Conservation (phyloP, 2,888 invertebrate genomes). For the Anticlea derivata region DNA sequence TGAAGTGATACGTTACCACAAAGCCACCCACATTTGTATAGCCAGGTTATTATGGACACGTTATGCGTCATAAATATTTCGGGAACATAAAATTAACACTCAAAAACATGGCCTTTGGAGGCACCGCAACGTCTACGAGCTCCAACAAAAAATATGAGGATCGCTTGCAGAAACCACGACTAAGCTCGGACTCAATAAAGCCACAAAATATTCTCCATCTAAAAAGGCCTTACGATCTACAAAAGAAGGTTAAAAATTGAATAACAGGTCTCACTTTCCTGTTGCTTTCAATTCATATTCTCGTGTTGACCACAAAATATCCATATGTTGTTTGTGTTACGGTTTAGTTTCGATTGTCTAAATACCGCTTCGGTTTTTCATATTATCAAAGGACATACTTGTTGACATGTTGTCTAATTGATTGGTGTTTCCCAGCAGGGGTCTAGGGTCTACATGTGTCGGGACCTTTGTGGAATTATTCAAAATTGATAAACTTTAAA, state of each 20-base stretch:
- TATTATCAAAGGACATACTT: constrained; percentile 80
- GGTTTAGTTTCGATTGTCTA: constrained; percentile 63
- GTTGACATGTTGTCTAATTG: constrained; percentile 84
- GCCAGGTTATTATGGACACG: constrained; percentile 76
- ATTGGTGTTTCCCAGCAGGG: constrained; percentile 81
- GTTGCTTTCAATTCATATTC: constrained; percentile 47
- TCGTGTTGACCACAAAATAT: constrained; percentile 53
- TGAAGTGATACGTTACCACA: constrained; percentile 76
- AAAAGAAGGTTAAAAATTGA: constrained; percentile 42
- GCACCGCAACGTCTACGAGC: constrained; percentile 80
- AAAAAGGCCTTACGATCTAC: constrained; percentile 33
- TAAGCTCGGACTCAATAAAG: constrained; percentile 52
- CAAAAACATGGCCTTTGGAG: constrained; percentile 80
- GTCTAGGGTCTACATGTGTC: constrained; percentile 71
- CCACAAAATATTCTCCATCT: constrained; percentile 24
- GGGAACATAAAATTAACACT: constrained; percentile 83
- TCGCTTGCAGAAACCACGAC: constrained; percentile 73
- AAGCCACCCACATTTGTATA: constrained; percentile 83
- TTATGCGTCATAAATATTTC: constrained; percentile 84
- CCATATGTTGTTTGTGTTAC: constrained; percentile 64
- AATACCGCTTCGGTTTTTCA: constrained; percentile 55
- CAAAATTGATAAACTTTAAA: constrained; percentile 81
- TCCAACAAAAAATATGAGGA: constrained; percentile 74
- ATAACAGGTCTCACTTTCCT: constrained; percentile 37
- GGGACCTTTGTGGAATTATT: constrained; percentile 79